Percentiles rank a stretch among this genome's conserved stretches.
Conservation (phyloP, 2,113 vertebrate genomes). For the Acrocephalus kingi region DNA sequence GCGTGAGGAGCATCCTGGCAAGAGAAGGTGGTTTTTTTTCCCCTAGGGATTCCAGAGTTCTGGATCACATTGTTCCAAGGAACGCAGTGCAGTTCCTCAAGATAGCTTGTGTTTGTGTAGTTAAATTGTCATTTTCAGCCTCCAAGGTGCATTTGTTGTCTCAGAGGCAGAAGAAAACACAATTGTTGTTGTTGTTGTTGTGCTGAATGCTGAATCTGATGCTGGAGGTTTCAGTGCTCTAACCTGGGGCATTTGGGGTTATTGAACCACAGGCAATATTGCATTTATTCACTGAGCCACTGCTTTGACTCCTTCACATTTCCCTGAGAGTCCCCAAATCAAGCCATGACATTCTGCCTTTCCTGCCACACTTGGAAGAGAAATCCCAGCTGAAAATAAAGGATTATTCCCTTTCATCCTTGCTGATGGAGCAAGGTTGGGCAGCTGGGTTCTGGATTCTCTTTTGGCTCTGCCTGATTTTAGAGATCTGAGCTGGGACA, state of each 20-base stretch:
- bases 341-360: not conserved
- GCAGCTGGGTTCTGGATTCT: not conserved
- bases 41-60: not conserved
- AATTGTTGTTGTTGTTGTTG: not conserved
- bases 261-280: not conserved
- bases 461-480: not conserved
- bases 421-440: not conserved
- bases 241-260: not conserved
- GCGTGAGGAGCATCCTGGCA: not conserved
- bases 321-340: not conserved
- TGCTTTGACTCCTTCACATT: not conserved
- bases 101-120: not conserved
- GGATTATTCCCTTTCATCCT: not conserved
- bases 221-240: not conserved
- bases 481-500: not conserved
- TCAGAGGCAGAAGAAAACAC: not conserved
- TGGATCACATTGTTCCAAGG: not conserved
- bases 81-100: not conserved
- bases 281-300: not conserved
- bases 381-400: not conserved
- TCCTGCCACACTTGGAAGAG: not conserved
- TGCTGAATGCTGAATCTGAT: not conserved
- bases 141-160: not conserved
- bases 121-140: not conserved
- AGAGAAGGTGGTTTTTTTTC: not conserved